Conservation (phyloP, 2,888 invertebrate genomes). For the Drosophila pullipes region DNA sequence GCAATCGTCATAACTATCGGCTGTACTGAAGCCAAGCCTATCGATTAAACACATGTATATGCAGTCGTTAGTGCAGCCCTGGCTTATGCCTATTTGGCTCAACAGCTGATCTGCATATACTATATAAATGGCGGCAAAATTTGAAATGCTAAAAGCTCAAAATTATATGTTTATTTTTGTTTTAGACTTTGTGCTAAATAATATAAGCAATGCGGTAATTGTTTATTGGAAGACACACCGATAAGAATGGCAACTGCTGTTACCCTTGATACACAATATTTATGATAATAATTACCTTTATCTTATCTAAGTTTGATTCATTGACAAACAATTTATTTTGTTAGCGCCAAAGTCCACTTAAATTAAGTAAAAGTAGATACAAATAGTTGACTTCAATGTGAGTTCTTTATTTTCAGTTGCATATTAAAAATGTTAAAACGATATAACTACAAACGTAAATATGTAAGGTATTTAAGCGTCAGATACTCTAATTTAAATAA, state of each 20-base stretch:
- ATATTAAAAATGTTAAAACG: conserved; percentile 13
- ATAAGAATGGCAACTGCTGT: conserved; percentile 24
- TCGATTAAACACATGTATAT: conserved; percentile 9
- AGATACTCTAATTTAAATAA: neutral
- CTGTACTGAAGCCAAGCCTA: neutral
- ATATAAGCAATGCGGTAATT: conserved; percentile 7
- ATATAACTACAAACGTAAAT: conserved; percentile 1
- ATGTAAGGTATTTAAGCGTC: neutral
- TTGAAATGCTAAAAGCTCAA: neutral
- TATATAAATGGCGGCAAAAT: conserved; percentile 9
- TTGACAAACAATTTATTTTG: conserved; percentile 16
- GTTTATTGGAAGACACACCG: conserved; percentile 39
- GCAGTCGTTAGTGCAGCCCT: conserved; percentile 21
- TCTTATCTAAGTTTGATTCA: conserved; percentile 46
- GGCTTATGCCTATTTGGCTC: conserved; percentile 12
- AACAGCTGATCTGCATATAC: conserved; percentile 24
- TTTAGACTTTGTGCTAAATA: neutral
- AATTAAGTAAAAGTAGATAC: neutral
- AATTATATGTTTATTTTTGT: neutral
- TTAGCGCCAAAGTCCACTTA: conserved; percentile 33
- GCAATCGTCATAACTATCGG: conserved; percentile 24
- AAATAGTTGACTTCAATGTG: conserved; percentile 1
- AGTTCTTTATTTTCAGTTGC: conserved; percentile 33
- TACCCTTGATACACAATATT: neutral
- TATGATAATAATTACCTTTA: conserved; percentile 26